These are phyloP conservation scores for Neolamprologus fasciatus DNA, from an alignment of 2,113 vertebrate genomes.

Conservation along the genomic window DNA sequence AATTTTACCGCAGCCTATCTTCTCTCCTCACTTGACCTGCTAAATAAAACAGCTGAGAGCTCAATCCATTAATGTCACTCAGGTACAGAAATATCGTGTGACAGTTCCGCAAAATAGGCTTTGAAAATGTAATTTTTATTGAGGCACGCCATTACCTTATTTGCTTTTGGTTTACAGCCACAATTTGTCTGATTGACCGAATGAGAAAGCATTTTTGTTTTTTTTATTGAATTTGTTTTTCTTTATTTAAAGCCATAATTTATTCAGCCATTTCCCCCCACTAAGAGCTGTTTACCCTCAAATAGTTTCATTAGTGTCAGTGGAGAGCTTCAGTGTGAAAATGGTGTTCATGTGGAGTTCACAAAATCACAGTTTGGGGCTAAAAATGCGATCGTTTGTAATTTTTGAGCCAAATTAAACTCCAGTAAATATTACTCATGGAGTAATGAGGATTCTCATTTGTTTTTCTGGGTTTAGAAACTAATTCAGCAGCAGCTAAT, in stretches of 20 bases:
- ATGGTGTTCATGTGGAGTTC: not conserved
- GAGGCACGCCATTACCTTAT: not conserved
- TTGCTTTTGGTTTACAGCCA: not conserved
- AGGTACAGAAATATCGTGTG: slow-evolving; percentile 7
- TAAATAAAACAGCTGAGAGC: slow-evolving; percentile 25
- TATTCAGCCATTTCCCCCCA: not conserved
- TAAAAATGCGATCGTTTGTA: not conserved
- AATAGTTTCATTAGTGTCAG: slow-evolving; percentile 11
- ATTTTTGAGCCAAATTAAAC: not conserved
- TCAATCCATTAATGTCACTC: slow-evolving; percentile 45
- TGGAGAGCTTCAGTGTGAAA: not conserved
- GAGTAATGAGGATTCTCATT: slow-evolving; percentile 2
- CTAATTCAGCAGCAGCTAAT: slow-evolving; percentile 9
- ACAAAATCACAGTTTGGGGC: not conserved
- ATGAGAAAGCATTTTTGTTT: not conserved
- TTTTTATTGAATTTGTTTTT: not conserved
- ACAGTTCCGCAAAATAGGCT: slow-evolving; percentile 16
- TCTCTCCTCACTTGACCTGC: slow-evolving; percentile 20
- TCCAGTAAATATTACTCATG: slow-evolving; percentile 18
- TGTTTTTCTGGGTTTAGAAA: slow-evolving; percentile 22
- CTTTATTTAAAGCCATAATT: slow-evolving; percentile 3
- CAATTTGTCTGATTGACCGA: not conserved
- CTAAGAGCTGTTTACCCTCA: not conserved
- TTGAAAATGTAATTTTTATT: slow-evolving; percentile 38
- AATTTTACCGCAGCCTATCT: slow-evolving; percentile 9